These are phyloP conservation scores for Microdon myrmicae DNA, from an alignment of 2,888 invertebrate species.

Conservation along the genomic window DNA sequence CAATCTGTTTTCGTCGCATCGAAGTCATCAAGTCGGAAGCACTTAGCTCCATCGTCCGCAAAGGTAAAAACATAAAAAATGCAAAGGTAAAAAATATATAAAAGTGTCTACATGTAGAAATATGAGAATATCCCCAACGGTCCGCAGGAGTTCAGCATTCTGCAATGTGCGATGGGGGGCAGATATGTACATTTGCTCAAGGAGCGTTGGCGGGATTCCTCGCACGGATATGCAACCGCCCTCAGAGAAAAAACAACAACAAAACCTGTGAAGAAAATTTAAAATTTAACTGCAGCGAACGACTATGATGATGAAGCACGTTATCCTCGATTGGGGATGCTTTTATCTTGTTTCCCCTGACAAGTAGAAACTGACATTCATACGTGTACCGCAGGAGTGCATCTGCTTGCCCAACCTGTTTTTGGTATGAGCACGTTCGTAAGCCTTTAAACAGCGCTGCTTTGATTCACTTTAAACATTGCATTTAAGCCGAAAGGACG, in stretches of 20 bases:
- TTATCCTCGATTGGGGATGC: slow-evolving; percentile 49
- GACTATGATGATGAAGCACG: too few relatives aligned
- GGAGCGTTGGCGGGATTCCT: slow-evolving; percentile 17
- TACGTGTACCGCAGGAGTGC: slow-evolving; percentile 8
- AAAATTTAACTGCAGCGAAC: too few relatives aligned
- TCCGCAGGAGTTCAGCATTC: slow-evolving; percentile 35
- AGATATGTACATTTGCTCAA: too few relatives aligned
- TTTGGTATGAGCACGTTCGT: slow-evolving; percentile 23
- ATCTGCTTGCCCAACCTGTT: slow-evolving; percentile 34
- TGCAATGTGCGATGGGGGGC: too few relatives aligned
- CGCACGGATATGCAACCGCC: slow-evolving; percentile 3
- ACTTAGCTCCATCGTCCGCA: slow-evolving; percentile 9
- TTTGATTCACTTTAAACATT: too few relatives aligned
- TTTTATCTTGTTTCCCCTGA: slow-evolving; percentile 47
- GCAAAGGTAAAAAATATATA: too few relatives aligned
- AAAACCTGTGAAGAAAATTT: too few relatives aligned
- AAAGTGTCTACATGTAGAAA: too few relatives aligned
- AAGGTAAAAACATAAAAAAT: too few relatives aligned
- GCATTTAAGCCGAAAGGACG: too few relatives aligned
- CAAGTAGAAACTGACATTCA: slow-evolving; percentile 17
- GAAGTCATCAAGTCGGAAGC: slow-evolving; percentile 25
- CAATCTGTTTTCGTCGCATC: slow-evolving; percentile 14
- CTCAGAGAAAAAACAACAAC: slow-evolving; percentile 3
- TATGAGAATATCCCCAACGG: slow-evolving; percentile 30
- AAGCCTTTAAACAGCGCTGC: too few relatives aligned